phyloP scores from a whole-genome alignment of 2,113 vertebrate genomes.

The Calyptommatus sinebrachiatus region DNA sequence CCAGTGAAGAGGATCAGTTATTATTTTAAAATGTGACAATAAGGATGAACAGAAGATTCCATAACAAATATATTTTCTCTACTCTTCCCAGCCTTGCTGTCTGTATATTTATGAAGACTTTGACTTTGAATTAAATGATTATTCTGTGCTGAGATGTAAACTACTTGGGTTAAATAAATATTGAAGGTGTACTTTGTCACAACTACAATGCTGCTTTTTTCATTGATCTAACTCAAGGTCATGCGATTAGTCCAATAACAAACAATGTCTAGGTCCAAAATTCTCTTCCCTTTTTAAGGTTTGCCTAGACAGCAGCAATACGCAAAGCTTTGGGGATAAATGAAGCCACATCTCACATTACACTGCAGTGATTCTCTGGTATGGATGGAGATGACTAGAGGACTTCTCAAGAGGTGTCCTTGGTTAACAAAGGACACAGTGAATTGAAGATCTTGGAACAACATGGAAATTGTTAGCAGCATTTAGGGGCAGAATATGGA shows the following conservation, averaged over 20 bases:
- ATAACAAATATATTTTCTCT: background rate
- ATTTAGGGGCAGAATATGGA: background rate
- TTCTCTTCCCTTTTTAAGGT: fast-evolving
- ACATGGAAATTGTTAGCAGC: background rate
- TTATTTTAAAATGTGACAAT: background rate
- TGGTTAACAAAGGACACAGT: background rate
- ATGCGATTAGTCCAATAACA: background rate
- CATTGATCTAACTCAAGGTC: background rate
- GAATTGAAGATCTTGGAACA: slow-evolving; percentile 20
- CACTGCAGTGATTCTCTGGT: background rate
- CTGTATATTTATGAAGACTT: background rate
- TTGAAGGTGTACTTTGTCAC: background rate
- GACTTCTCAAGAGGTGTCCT: slow-evolving; percentile 12
- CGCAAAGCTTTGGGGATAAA: background rate
- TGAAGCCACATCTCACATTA: background rate
- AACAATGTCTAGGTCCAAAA: background rate
- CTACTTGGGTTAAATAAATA: background rate
- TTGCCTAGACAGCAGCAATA: background rate
- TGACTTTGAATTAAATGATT: background rate
- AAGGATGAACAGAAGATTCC: background rate
- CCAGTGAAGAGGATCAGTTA: background rate
- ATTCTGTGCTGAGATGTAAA: background rate
- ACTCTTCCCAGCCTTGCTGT: background rate
- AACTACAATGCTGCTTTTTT: slow-evolving; percentile 6
- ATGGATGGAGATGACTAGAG: background rate